Evolutionary conservation across 2,797 vertebrate species (phyloP).

Genomic region (Podargus strigoides): DNA sequence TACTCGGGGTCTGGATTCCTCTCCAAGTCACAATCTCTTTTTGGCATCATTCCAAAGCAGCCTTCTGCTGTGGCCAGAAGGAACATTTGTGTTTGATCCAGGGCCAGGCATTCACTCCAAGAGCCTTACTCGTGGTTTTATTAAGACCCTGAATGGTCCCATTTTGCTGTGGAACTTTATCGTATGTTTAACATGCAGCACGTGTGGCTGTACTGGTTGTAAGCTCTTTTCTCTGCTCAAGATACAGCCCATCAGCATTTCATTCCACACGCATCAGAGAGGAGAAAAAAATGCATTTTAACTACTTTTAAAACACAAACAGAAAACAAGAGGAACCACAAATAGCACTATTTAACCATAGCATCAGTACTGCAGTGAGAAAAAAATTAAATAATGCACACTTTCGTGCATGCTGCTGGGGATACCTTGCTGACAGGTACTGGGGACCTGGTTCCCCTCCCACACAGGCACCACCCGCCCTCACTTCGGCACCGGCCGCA

Average conservation of each 20-base stretch:
- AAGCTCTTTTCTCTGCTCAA: background rate
- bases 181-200: background rate
- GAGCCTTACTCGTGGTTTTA: background rate
- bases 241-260: background rate
- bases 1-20: background rate
- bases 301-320: too few species aligned
- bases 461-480: fast-evolving
- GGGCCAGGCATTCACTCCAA: background rate
- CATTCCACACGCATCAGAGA: fast-evolving
- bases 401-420: fast-evolving
- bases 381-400: fast-evolving
- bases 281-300: fast-evolving
- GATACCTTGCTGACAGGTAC: fast-evolving
- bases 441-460: fast-evolving
- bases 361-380: fast-evolving
- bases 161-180: fast-evolving
- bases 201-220: fast-evolving
- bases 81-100: background rate
- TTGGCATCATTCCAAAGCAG: background rate
- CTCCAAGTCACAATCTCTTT: background rate
- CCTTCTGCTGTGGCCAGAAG: background rate
- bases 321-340: background rate
- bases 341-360: fast-evolving
- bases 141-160: background rate
- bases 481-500: too few species aligned